These are phyloP conservation scores for Dicyrtoma fusca DNA, from an alignment of 2,888 invertebrate genomes.

Conservation along the genomic window DNA sequence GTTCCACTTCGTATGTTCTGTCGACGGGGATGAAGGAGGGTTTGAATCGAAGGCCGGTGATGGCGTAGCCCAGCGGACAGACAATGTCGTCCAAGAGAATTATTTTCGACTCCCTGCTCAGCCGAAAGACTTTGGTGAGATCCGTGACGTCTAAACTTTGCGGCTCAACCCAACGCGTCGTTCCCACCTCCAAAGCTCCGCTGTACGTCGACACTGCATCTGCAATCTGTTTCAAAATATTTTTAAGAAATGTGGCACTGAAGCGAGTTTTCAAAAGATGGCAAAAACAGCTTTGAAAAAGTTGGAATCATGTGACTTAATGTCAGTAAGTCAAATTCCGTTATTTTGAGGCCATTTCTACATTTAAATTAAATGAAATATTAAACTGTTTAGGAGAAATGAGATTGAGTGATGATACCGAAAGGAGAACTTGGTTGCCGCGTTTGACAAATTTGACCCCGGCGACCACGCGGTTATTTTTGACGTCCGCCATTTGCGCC, in stretches of 20 bases:
- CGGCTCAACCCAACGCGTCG: constrained; percentile 24
- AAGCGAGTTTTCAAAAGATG: too few species aligned
- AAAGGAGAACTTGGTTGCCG: constrained; percentile 28
- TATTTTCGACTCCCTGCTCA: constrained; percentile 20
- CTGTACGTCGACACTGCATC: constrained; percentile 4
- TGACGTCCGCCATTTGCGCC: constrained; percentile 28
- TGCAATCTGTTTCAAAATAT: constrained; percentile 31
- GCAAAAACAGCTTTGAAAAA: too few species aligned
- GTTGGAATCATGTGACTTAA: too few species aligned
- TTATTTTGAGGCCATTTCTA: not conserved
- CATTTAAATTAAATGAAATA: not conserved
- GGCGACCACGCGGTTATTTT: constrained; percentile 25
- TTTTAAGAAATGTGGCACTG: too few species aligned
- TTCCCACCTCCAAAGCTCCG: not conserved
- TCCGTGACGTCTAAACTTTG: not conserved
- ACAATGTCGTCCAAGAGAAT: constrained; percentile 33
- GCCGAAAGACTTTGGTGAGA: constrained; percentile 26
- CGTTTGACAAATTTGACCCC: constrained; percentile 36
- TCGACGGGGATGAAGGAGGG: constrained; percentile 26
- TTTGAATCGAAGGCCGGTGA: constrained; percentile 35
- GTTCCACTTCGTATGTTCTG: constrained; percentile 19
- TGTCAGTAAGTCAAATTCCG: not conserved
- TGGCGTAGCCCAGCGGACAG: constrained; percentile 28
- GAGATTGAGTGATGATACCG: constrained; percentile 3
- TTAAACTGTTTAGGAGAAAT: not conserved